Conservation (phyloP, 2,797 vertebrate genomes). For the Champsocephalus esox region DNA sequence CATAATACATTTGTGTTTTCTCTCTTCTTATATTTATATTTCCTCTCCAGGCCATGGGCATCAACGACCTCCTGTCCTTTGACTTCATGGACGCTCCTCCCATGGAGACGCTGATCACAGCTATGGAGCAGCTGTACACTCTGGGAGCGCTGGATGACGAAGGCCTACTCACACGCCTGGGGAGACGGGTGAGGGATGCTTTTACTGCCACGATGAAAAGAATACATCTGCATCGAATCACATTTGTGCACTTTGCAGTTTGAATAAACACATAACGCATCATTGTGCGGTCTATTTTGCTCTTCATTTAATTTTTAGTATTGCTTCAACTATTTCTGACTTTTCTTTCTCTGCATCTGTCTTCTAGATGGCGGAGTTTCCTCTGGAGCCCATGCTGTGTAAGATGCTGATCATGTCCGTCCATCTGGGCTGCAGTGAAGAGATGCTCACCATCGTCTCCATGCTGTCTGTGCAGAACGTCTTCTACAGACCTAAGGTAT, state of each 20-base stretch:
- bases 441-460: slow-evolving; percentile 98
- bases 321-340: accelerated
- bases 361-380: slow-evolving; percentile 97
- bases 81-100: slow-evolving; percentile 99
- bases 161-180: slow-evolving; percentile 94
- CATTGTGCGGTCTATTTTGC: background rate
- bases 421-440: slow-evolving; percentile 97
- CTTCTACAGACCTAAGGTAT: slow-evolving; percentile 97
- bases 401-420: slow-evolving; percentile 99
- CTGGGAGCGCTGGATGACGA: slow-evolving; percentile 97
- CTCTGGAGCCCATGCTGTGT: slow-evolving; percentile 98
- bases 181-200: slow-evolving; percentile 88
- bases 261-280: background rate
- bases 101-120: slow-evolving; percentile 98
- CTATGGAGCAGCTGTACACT: slow-evolving; percentile 99
- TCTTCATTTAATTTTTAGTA: background rate
- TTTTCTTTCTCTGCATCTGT: background rate
- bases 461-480: slow-evolving; percentile 99
- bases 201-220: background rate
- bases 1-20: background rate
- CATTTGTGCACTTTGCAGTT: background rate
- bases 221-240: background rate
- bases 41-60: slow-evolving; percentile 93
- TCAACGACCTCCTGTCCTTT: slow-evolving; percentile 97
- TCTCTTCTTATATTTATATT: background rate